phyloP scores from a whole-genome alignment of 2,888 invertebrate genomes.

The Anodontia alba region DNA sequence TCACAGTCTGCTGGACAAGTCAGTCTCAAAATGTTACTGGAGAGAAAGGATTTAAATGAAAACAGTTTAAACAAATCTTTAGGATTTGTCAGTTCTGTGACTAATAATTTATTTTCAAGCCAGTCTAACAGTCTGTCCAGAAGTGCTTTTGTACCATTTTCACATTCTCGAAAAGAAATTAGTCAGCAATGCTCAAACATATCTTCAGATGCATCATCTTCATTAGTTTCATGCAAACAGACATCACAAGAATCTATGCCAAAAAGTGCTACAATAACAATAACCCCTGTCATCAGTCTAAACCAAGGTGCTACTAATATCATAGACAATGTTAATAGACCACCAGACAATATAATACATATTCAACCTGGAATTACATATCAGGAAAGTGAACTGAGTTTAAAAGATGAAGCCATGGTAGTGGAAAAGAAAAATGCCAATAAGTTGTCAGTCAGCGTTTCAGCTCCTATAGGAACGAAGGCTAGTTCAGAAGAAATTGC shows the following conservation, averaged over 20 bases:
- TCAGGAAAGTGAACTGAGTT: not conserved
- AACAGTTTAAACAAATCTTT: conserved; percentile 51
- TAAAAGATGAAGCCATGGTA: not conserved
- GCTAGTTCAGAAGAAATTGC: not conserved
- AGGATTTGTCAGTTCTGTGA: conserved; percentile 22
- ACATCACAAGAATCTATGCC: conserved; percentile 15
- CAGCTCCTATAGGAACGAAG: not conserved
- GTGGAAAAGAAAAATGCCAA: not conserved
- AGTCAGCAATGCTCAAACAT: not conserved
- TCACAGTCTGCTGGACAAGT: conserved; percentile 53
- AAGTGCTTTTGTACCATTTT: conserved; percentile 81
- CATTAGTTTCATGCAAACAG: conserved; percentile 19
- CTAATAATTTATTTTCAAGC: conserved; percentile 43
- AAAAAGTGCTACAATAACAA: conserved; percentile 21
- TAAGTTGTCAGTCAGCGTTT: not conserved
- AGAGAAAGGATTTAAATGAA: conserved; percentile 36
- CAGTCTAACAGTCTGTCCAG: conserved; percentile 64
- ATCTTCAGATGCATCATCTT: not conserved
- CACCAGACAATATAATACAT: conserved; percentile 3
- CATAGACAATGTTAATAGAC: not conserved
- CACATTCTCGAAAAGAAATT: conserved; percentile 58
- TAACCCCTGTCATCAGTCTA: not conserved
- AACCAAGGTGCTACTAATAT: conserved; percentile 8
- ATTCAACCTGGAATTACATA: conserved; percentile 10
- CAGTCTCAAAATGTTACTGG: conserved; percentile 51